Evolutionary conservation across 1,140 invertebrate genomes (phyloP).

Genomic region (Calliphora vicina): DNA sequence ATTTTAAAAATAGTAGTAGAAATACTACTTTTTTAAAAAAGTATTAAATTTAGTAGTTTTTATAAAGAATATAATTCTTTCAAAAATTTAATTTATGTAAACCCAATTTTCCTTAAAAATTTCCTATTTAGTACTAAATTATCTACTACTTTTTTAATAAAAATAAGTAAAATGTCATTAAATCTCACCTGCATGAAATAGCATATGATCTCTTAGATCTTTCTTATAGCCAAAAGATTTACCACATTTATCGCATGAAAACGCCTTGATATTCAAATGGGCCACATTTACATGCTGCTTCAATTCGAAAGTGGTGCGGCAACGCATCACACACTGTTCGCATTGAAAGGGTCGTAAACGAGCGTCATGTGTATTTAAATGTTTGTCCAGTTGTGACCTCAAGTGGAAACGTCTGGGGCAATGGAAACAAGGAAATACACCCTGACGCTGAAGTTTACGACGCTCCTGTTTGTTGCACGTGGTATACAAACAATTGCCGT

Average conservation of each 20-base stretch:
- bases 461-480: neutral
- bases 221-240: constrained; percentile 32
- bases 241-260: constrained; percentile 24
- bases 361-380: constrained; percentile 34
- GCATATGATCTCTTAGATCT: constrained; percentile 25
- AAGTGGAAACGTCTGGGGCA: constrained; percentile 37
- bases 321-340: neutral
- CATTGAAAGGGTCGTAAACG: constrained; percentile 14
- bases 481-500: constrained; percentile 35
- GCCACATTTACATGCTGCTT: constrained; percentile 27
- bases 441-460: neutral
- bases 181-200: constrained; percentile 24
- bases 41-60: too few species aligned
- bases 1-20: too few species aligned
- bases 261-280: constrained; percentile 27
- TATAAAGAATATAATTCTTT: too few species aligned
- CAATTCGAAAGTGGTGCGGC: neutral
- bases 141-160: too few species aligned
- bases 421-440: constrained; percentile 28
- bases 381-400: constrained; percentile 22
- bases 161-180: too few species aligned
- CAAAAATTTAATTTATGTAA: too few species aligned
- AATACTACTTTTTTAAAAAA: too few species aligned
- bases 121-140: too few species aligned
- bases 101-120: too few species aligned